Conservation (phyloP, 2,888 invertebrate genomes). For the Leistus spinibarbis region DNA sequence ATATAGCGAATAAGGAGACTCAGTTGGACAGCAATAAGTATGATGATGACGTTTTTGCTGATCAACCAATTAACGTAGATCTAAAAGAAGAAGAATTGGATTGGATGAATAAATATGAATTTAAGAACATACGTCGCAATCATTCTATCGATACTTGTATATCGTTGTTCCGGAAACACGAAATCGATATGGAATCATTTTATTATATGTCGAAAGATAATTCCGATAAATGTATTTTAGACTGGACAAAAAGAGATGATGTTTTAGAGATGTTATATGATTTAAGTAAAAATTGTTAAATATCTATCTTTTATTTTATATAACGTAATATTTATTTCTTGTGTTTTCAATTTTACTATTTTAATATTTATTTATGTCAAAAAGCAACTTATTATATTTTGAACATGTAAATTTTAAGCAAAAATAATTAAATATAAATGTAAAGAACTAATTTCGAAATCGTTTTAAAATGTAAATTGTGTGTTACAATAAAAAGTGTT, state of each 20-base stretch:
- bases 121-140: slow-evolving; percentile 8
- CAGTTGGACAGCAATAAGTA: not conserved
- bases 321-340: not conserved
- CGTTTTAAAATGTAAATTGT: too few species aligned
- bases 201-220: slow-evolving; percentile 18
- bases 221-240: slow-evolving; percentile 14
- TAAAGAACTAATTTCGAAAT: too few species aligned
- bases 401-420: too few species aligned
- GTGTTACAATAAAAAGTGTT: too few species aligned
- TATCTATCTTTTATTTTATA: not conserved
- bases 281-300: not conserved
- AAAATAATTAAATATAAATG: too few species aligned
- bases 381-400: too few species aligned
- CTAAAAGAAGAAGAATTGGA: not conserved
- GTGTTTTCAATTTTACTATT: not conserved
- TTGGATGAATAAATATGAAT: slow-evolving; percentile 2
- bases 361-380: too few species aligned
- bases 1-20: not conserved
- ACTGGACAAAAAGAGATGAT: slow-evolving; percentile 25
- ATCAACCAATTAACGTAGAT: not conserved
- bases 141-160: slow-evolving; percentile 25
- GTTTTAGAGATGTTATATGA: slow-evolving; percentile 22
- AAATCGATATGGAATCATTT: slow-evolving; percentile 32
- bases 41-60: slow-evolving; percentile 11
- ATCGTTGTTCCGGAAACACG: slow-evolving; percentile 27